Conservation (phyloP, 1,140 invertebrate genomes). For the Apis cerana region DNA sequence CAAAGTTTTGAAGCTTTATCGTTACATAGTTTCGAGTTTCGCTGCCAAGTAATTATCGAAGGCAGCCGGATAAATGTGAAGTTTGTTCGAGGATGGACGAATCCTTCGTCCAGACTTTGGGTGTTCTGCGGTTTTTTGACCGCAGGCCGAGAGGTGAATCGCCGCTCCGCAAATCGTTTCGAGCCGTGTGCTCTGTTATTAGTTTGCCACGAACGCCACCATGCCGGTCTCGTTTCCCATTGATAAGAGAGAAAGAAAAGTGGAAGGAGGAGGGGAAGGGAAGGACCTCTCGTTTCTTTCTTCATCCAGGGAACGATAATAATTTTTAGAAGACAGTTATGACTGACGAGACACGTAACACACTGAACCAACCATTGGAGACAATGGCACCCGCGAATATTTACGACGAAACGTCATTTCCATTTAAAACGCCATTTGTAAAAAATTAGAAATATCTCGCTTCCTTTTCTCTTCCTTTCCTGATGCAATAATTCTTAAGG, state of each 20-base stretch:
- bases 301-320: constrained; percentile 18
- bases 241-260: not conserved
- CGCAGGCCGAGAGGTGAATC: constrained; percentile 26
- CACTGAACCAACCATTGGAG: not conserved
- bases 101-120: constrained; percentile 14
- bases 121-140: constrained; percentile 59
- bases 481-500: too few species aligned
- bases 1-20: too few species aligned
- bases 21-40: not conserved
- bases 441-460: not conserved
- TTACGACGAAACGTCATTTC: not conserved
- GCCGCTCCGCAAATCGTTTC: constrained; percentile 41
- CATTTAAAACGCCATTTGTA: not conserved
- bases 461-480: too few species aligned
- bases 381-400: constrained; percentile 28
- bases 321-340: constrained; percentile 49
- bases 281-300: constrained; percentile 6
- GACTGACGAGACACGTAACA: constrained; percentile 7
- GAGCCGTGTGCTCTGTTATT: constrained; percentile 53
- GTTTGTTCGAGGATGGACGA: constrained; percentile 3
- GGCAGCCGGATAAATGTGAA: not conserved
- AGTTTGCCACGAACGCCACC: constrained; percentile 19
- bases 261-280: too few species aligned
- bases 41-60: constrained; percentile 20
- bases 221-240: constrained; percentile 1